Conservation (phyloP, 2,888 invertebrate genomes). For the Drosophila aldrichi region DNA sequence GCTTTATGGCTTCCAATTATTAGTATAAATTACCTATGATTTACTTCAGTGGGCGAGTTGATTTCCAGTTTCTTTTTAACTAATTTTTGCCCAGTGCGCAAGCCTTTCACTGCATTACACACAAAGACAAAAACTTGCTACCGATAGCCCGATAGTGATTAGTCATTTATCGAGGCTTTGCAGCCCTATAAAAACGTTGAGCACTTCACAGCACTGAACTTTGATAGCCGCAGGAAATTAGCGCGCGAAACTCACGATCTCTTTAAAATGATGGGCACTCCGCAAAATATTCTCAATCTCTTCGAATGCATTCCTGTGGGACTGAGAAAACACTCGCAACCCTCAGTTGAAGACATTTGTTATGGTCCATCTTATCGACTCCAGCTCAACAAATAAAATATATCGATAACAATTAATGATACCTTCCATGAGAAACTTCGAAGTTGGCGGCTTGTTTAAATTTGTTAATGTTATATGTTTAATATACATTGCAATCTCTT, state of each 20-base stretch:
- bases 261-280: neutral
- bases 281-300: neutral
- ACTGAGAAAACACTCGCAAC: neutral
- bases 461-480: neutral
- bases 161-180: conserved; percentile 9
- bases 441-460: neutral
- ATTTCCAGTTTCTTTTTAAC: conserved; percentile 57
- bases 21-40: conserved; percentile 61
- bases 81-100: conserved; percentile 56
- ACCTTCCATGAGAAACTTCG: neutral
- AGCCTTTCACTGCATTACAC: conserved; percentile 58
- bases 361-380: neutral
- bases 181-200: conserved; percentile 25
- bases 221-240: conserved; percentile 15
- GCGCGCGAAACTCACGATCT: conserved; percentile 13
- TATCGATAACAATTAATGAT: neutral
- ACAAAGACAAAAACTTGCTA: conserved; percentile 39
- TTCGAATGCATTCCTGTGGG: neutral
- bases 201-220: conserved; percentile 35
- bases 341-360: too few species aligned
- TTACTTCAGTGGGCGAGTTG: conserved; percentile 62
- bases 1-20: conserved; percentile 55
- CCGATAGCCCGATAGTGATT: conserved; percentile 31
- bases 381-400: neutral
- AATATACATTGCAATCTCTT: neutral